These are phyloP conservation scores for Mya arenaria DNA, from an alignment of 1,140 invertebrate species.

Conservation along the genomic window DNA sequence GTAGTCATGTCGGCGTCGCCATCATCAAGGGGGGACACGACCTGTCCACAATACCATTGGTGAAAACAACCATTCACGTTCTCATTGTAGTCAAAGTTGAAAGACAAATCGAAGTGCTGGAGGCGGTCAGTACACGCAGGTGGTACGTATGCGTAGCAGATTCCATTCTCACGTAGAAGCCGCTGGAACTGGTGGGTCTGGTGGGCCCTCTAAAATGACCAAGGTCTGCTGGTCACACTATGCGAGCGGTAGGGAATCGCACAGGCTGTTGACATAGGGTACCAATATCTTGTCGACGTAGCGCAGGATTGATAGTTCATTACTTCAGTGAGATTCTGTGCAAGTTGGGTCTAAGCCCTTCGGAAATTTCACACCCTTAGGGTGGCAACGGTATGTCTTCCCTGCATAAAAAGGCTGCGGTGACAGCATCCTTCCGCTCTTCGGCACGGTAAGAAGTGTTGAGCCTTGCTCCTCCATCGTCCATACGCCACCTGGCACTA, in stretches of 20 bases:
- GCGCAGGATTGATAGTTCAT: neutral
- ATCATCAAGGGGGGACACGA: too few species aligned
- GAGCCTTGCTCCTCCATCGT: constrained; percentile 31
- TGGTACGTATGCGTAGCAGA: too few species aligned
- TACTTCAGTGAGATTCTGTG: constrained; percentile 18
- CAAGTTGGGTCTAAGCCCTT: neutral
- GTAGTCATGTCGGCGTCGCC: too few species aligned
- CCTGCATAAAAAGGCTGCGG: constrained; percentile 19
- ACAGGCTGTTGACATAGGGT: constrained; percentile 13
- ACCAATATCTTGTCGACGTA: neutral
- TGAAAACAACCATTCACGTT: too few species aligned
- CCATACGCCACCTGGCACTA: constrained; percentile 33
- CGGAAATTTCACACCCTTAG: constrained; percentile 7
- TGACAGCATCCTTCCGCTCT: neutral
- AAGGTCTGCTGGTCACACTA: neutral
- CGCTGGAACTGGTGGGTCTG: too few species aligned
- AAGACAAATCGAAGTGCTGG: too few species aligned
- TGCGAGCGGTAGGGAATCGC: neutral
- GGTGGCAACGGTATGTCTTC: too few species aligned
- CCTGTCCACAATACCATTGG: too few species aligned
- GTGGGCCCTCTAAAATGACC: neutral
- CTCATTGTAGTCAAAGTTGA: too few species aligned
- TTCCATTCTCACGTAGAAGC: too few species aligned
- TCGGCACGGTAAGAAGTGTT: neutral
- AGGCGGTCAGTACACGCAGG: too few species aligned